Base-by-base conservation (phyloP, 2,797 vertebrate species). In the Coendou prehensilis region DNA sequence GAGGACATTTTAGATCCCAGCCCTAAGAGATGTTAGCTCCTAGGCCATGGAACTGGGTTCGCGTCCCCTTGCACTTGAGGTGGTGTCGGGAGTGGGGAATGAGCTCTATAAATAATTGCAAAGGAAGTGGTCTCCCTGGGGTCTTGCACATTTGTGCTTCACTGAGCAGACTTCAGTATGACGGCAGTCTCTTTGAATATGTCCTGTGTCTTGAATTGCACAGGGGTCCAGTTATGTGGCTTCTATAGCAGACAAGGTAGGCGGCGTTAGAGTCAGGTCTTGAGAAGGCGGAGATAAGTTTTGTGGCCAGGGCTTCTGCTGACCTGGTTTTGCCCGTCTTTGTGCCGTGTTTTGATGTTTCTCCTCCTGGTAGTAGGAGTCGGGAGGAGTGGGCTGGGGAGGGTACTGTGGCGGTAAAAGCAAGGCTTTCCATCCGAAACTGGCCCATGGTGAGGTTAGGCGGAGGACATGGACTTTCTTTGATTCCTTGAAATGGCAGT, bases 161-260 rank as follows among this genome's bases (percentile, higher is more conserved):
- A 50, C 54, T 3, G 0, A 57, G 82, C 80, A 76, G 75, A 54
- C 28, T 59, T 47, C 45, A 54, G 57, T n/a, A 26, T 52, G 52
- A 28, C 3, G 8, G 11, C 30, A 30, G 2, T 45, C 33, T 91
- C 33, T 59, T 56, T 56, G 85, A 76, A 6, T 45, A 50, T 23
- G 10, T 88, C 45, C 80, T 81, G 81, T 54, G 76, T 33, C 91
- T 80, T 87, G 93, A 89, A 87, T 94, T 84, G 30, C 1, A 4
- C 1, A 30, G 73, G 37, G 67, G 26, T 5, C 30, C n/a, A 47
- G 76, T 78, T 78, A 22, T 76, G 73, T 7, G 78, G 52, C 54
- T 87, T 78, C 47, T 30, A 6, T 33, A 89, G 69, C 61, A 89
- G 57, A 76, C 57, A n/a, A 17, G 18, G 28, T n/a, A 26, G 69